Evolutionary conservation across 2,797 vertebrate species (phyloP), one percentile per base, ranked within the genome.

Genomic region (Labeo calbasu): DNA sequence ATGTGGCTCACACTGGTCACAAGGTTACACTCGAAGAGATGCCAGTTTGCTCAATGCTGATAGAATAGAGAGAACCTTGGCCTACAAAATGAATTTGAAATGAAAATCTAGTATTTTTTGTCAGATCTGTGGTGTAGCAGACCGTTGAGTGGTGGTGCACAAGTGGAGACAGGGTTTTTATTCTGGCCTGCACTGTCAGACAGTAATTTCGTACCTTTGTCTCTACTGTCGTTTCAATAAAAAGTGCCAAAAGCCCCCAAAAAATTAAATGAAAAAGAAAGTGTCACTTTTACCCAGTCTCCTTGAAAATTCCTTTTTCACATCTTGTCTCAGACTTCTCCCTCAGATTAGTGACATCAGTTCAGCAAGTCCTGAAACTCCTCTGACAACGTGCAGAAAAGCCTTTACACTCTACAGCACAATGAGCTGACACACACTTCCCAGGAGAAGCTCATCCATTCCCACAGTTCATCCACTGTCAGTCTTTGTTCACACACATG

Each of bases 361-460:
- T 82, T 75, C 81, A 66, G 21, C 25, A 82, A 82, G 57, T 82
- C 70, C 15, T 82, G 36, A 82, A 82, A 73, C 46, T 82, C 59
- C n/a, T 75, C 46, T 75, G 71, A 82, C 71, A 76, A 82, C 3
- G 57, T 82, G 80, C 70, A 82, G 80, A 75, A 75, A 75, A 76
- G 71, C 48, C 71, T 76, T 82, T 53, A 25, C 55, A 75, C 81
- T 82, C 46, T 19, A 61, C 28, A 53, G 81, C 71, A 53, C 81
- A 75, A 55, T 65, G 48, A 76, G 57, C 46, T 76, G 81, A 82
- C 71, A 76, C 59, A 43, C n/a, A 53, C 71, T 65, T 82, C 71
- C 28, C 48, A 63, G 28, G 57, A 50, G 71, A 82, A 75, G 28
- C 53, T 53, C 25, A 66, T 79, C 48, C 77, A 66, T 79, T 51